Conservation (phyloP, 2,797 vertebrate genomes). For the Pipistrellus pygmaeus region DNA sequence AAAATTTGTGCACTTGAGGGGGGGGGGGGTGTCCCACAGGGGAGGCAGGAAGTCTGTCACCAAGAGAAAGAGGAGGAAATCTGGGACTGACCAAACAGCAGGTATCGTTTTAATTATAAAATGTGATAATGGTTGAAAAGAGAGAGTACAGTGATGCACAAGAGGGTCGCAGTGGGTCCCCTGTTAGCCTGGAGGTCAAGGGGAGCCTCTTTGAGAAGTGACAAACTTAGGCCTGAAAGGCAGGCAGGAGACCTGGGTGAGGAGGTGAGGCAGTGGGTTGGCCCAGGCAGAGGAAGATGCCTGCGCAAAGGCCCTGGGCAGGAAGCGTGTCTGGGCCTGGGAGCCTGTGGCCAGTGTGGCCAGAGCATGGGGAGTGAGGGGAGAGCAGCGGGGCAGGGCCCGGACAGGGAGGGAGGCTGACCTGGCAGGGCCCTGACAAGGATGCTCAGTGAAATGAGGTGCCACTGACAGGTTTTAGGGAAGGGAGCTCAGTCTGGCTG, state of each 20-base stretch:
- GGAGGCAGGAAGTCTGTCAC: not conserved
- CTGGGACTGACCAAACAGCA: not conserved
- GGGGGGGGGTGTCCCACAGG: not conserved
- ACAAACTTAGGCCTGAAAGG: not conserved
- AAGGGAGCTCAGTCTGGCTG: not conserved
- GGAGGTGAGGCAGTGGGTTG: accelerated
- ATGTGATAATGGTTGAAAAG: not conserved
- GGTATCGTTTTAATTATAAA: not conserved
- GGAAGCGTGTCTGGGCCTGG: too few relatives aligned
- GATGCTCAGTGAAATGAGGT: not conserved
- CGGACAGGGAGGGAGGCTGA: not conserved
- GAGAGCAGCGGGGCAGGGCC: not conserved
- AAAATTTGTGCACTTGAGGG: too few relatives aligned
- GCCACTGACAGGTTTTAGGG: not conserved
- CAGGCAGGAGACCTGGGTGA: not conserved
- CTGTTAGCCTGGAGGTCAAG: not conserved
- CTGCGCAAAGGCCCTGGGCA: not conserved
- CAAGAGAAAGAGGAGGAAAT: not conserved
- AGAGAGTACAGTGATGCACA: accelerated
- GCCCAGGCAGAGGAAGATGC: not conserved
- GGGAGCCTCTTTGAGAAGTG: not conserved
- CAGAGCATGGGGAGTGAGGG: not conserved
- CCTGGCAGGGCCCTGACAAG: not conserved
- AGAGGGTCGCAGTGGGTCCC: too few relatives aligned
- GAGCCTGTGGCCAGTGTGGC: not conserved